These are phyloP conservation scores for Melanogrammus aeglefinus DNA, from an alignment of 2,797 vertebrate genomes.

Conservation along the genomic window DNA sequence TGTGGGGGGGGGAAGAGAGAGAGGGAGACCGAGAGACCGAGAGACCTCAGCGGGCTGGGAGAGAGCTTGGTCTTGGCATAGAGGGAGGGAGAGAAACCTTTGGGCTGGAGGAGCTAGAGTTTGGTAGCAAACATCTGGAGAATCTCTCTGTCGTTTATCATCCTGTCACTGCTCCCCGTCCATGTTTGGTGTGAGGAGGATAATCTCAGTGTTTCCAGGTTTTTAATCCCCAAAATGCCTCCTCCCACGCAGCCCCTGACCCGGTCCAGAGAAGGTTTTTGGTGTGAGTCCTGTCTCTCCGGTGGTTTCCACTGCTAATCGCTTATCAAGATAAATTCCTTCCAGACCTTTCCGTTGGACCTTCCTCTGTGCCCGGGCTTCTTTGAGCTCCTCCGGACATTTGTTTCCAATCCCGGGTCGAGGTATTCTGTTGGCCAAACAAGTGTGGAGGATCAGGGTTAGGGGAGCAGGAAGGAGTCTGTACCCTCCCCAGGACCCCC, in stretches of 20 bases:
- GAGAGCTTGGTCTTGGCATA: neutral
- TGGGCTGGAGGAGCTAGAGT: neutral
- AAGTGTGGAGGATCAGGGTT: conserved; percentile 4
- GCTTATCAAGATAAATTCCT: conserved; percentile 15
- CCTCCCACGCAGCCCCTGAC: conserved; percentile 12
- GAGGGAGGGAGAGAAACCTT: neutral
- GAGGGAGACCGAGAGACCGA: neutral
- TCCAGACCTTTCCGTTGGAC: conserved; percentile 3
- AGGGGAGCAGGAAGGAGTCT: conserved; percentile 44
- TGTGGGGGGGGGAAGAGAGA: neutral
- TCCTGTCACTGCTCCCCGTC: conserved; percentile 13
- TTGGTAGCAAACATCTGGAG: neutral
- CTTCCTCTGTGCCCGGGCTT: conserved; percentile 26
- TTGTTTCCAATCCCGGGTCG: conserved; percentile 34
- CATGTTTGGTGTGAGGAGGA: conserved; percentile 42
- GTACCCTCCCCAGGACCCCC: conserved; percentile 26
- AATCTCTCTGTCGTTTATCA: neutral
- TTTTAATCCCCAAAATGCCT: conserved; percentile 11
- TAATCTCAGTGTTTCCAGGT: conserved; percentile 16
- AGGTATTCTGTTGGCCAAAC: neutral
- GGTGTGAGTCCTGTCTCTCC: conserved; percentile 2
- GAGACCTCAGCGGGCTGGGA: neutral
- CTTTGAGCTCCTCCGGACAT: conserved; percentile 15
- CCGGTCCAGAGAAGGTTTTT: neutral
- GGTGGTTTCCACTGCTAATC: conserved; percentile 36